Percentiles rank a stretch among this genome's conserved stretches.
Evolutionary conservation across 2,797 vertebrate genomes (phyloP).

Genomic region (Hemitrygon akajei): DNA sequence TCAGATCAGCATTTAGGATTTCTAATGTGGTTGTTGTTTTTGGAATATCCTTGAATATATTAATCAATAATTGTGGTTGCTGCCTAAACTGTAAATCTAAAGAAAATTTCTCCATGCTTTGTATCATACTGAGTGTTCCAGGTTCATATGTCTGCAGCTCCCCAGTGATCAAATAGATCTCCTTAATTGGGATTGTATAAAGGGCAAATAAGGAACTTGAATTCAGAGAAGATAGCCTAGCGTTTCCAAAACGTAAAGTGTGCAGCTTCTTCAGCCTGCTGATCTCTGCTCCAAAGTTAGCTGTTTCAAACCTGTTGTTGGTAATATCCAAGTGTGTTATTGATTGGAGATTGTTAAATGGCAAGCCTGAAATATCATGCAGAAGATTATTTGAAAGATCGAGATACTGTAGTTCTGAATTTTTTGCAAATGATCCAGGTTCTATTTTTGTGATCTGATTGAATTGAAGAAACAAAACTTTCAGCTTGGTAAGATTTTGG

Average conservation of each 20-base stretch:
- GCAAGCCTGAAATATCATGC: conserved; percentile 30
- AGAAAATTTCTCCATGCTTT: conserved; percentile 30
- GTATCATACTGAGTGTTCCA: conserved; percentile 18
- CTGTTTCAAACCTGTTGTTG: conserved; percentile 24
- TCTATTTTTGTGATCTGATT: conserved; percentile 34
- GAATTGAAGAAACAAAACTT: conserved; percentile 30
- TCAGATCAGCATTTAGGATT: conserved; percentile 19
- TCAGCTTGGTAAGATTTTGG: conserved; percentile 26
- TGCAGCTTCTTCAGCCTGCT: conserved; percentile 33
- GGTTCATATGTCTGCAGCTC: conserved; percentile 25
- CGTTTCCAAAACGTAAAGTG: conserved; percentile 34
- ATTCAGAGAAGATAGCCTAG: conserved; percentile 25
- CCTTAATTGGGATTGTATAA: conserved; percentile 16
- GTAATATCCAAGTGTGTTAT: conserved; percentile 39
- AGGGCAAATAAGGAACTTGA: conserved; percentile 8
- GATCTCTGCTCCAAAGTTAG: conserved; percentile 21
- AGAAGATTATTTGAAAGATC: conserved; percentile 39
- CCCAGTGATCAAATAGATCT: conserved; percentile 38
- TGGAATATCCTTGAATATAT: conserved; percentile 28
- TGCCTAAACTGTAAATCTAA: conserved; percentile 38
- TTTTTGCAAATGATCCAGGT: conserved; percentile 35
- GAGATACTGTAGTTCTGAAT: conserved; percentile 33
- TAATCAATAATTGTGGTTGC: conserved; percentile 15
- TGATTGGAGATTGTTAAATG: conserved; percentile 34
- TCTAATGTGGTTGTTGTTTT: background rate